Evolutionary conservation across 1,140 invertebrate species (phyloP), one percentile per base, ranked within the genome.

Genomic region (Drosophila yakuba): DNA sequence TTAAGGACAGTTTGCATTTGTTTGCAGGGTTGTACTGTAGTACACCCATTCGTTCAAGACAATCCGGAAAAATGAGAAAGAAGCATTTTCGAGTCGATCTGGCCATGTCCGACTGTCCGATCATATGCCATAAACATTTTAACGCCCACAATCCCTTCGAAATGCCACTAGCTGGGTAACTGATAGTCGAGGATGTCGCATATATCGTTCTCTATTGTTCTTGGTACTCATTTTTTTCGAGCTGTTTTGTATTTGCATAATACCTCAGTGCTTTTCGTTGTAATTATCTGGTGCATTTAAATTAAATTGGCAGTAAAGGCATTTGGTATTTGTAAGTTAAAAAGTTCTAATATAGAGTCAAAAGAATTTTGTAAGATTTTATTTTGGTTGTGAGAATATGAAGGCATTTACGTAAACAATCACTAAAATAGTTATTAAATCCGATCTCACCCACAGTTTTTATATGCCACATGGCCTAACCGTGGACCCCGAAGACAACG

Each of bases 391-490:
- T 32, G 1, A 32, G 2, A 32, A 8, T 32, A 2, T 7, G 28
- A 32, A 32, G 28, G 28, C 28, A 7, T 32, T 8, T 32, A 7
- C 2, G 8, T 32, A 32, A 32, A 7, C 8, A 32, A 2, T 8
- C 28, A 32, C 28, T 38, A 38, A 12, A 38, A 38, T 38, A 38
- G 14, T 47, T 39, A 38, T 7, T 2, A 4, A 17, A 59, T 48
- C 0, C 25, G n/a, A 4, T 17, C 57, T 58, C 32, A 72, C 60
- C 93, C 93, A 2, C 88, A 97, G 96, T 58, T 99, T 99, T 93
- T 98, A 96, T 90, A 93, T 99, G 91, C 98, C 98, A 0, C 98
- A 99, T 93, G 98, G 98, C 10, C 94, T 99, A 28, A 97, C 97
- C 39, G 94, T 98, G 20, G 98, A 99, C 92, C 91, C 93, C 14